These are phyloP conservation scores for Oncorhynchus masou DNA, from an alignment of 2,113 vertebrate genomes.

Conservation along the genomic window DNA sequence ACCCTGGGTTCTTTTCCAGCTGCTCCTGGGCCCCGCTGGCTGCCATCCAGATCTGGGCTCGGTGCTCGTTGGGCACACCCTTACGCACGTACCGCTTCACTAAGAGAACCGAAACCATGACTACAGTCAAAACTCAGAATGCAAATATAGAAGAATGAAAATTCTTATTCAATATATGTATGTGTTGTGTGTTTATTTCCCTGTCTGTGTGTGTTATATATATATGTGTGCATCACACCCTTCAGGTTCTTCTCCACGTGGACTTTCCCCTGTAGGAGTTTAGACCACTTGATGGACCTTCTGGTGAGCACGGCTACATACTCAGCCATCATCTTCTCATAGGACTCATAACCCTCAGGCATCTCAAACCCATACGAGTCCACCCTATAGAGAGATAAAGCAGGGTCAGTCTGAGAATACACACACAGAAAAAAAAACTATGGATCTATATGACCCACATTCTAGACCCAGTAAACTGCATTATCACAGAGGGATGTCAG, in stretches of 20 bases:
- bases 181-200: too few relatives aligned
- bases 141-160: too few relatives aligned
- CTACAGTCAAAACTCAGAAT: background rate
- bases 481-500: too few relatives aligned
- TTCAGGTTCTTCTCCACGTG: conserved; percentile 78
- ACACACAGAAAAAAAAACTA: too few relatives aligned
- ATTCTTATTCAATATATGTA: too few relatives aligned
- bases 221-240: conserved; percentile 61
- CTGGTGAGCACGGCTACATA: conserved; percentile 83
- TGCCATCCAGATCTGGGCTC: conserved; percentile 88
- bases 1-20: conserved; percentile 84
- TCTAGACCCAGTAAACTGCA: background rate
- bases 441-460: background rate
- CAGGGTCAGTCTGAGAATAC: background rate
- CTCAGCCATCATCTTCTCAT: conserved; percentile 84
- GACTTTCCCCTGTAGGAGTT: conserved; percentile 78
- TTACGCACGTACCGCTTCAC: conserved; percentile 96
- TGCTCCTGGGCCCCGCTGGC: conserved; percentile 87
- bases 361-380: conserved; percentile 90
- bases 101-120: conserved; percentile 54
- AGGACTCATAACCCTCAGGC: conserved; percentile 79
- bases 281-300: conserved; percentile 88
- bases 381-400: conserved; percentile 71
- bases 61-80: conserved; percentile 87
- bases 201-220: too few relatives aligned